Evolutionary conservation across 2,888 invertebrate species (phyloP), one percentile per base, ranked within the genome.

Genomic region (Colostygia pectinataria): DNA sequence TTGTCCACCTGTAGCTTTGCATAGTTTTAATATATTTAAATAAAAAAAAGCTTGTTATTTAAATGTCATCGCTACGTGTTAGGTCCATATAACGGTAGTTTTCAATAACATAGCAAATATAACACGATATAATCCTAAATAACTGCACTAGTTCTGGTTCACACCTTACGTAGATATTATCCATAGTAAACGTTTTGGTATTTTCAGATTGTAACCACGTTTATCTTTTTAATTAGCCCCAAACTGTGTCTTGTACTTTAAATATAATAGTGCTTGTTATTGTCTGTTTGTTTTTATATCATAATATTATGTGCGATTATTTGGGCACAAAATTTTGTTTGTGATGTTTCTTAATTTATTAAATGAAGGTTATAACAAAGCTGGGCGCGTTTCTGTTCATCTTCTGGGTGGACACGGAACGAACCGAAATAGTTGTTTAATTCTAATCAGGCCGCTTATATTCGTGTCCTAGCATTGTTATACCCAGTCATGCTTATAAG

Each of bases 291-390:
- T 68, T 64, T 70, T 65, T 57, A 66, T 57, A 55, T 65, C 59
- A 53, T 69, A 63, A 13, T 49, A 55, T 64, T 64, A 63, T 58
- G 67, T 71, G 68, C 59, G 65, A 70, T 70, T 62, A 61, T 68
- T 69, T 54, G 66, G 71, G 74, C 74, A 74, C 74, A 74, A 74
- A 65, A 62, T 57, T 60, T 57, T 62, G 56, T 65, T 66, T 62
- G 56, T 63, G 63, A 65, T 61, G 41, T 42, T 28, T 41, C 23
- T 10, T 41, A 32, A 29, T 33, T 36, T 32, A 41, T 32, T 32
- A 10, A 20, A 34, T 27, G 27, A 10, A 20, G 12, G 27, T 24
- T 39, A n/a, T 42, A 43, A 44, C 39, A 53, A 7, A 10, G 36
- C 34, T 34, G 29, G 18, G 6, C 25, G 20, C 15, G 20, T 18